Evolutionary conservation across 2,113 vertebrate genomes (phyloP), one percentile per base, ranked within the genome.

Genomic region (Chloropsis hardwickii): DNA sequence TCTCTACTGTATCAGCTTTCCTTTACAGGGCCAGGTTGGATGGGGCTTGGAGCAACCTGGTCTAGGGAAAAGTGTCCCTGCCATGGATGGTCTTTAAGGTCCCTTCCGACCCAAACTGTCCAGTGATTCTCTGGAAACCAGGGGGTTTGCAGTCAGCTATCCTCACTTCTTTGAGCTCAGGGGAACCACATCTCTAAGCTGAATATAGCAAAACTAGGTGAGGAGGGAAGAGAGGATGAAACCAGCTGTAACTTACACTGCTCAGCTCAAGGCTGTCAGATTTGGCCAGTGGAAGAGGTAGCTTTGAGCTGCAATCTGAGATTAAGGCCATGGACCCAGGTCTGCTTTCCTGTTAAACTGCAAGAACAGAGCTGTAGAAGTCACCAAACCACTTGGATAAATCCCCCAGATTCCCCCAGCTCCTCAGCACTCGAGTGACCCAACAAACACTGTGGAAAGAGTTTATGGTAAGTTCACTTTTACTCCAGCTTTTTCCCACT

Each of bases 221-320:
- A 86, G 57, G 60, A 54, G 12, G 23, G 21, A 27, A 19, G 50
- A 67, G 47, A 67, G 33, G 53, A 58, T 54, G 54, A 35, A 84
- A 56, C 45, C 64, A 88, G 22, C 28, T 78, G 56, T 39, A 37
- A 44, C 12, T 39, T 37, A 10, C 19, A 51, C 44, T 93, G 51
- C 78, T 62, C 60, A 81, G 57, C 71, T 77, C 71, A 65, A 37
- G 42, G 29, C 1, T 45, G 56, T 81, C 44, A 83, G 64, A 27
- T 90, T 40, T 93, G 74, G 66, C 54, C 62, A 11, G 62, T 40
- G 85, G 66, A 72, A 85, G 93, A 95, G 93, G 94, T 94, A 93
- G 90, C 87, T 91, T 60, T 77, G 67, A 90, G 74, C 93, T 86
- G 85, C 50, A 81, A 19, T 87, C 81, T 81, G 78, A 65, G 25